These are phyloP conservation scores for Malurus splendens DNA, from an alignment of 2,797 vertebrate species.

Conservation along the genomic window DNA sequence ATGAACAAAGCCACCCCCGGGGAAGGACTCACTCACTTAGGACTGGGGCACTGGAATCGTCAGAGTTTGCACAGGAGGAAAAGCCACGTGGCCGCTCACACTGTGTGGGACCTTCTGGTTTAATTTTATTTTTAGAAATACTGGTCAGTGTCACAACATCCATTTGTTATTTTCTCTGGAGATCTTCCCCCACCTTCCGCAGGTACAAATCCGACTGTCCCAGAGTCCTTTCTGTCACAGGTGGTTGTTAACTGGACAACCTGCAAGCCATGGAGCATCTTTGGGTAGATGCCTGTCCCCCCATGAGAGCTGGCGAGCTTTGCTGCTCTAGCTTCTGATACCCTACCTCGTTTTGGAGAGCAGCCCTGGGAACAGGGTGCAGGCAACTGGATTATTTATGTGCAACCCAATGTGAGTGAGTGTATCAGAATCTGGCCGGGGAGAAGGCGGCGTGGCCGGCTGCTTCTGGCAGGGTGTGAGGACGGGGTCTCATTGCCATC, in stretches of 20 bases:
- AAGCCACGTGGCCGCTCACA: conserved; percentile 11
- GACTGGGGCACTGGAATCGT: conserved; percentile 47
- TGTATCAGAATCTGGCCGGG: not conserved
- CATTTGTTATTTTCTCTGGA: not conserved
- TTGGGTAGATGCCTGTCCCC: not conserved
- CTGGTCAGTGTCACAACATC: conserved; percentile 6
- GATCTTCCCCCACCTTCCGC: not conserved
- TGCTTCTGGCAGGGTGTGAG: not conserved
- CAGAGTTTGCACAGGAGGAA: conserved; percentile 25
- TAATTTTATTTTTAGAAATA: conserved; percentile 40
- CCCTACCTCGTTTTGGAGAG: conserved; percentile 32
- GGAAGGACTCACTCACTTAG: conserved; percentile 31
- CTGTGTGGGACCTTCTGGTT: not conserved
- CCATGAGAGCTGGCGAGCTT: not conserved
- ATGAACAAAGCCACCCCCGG: conserved; percentile 55
- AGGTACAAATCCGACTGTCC: not conserved
- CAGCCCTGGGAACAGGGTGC: not conserved
- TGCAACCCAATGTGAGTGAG: not conserved
- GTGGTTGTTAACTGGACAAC: conserved; percentile 11
- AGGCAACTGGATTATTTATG: not conserved
- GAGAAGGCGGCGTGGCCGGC: accelerated
- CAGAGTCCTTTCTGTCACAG: not conserved
- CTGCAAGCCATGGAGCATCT: not conserved
- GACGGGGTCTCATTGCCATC: not conserved
- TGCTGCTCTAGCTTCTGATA: conserved; percentile 32